Evolutionary conservation across 1,140 invertebrate genomes (phyloP).

Genomic region (Brachystomella parvula): DNA sequence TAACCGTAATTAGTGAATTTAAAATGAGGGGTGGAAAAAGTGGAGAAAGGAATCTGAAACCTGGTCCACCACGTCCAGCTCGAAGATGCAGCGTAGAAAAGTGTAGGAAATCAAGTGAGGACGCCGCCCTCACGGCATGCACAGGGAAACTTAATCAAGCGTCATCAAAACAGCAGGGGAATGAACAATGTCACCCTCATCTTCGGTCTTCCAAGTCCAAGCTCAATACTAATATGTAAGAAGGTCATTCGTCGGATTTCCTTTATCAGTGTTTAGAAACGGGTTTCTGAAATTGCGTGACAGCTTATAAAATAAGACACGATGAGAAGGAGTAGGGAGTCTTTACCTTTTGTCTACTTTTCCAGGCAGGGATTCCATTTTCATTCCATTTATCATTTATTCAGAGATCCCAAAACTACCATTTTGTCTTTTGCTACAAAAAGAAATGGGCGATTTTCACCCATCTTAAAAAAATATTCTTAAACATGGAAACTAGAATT

Average conservation of each 20-base stretch:
- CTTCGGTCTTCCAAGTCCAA: no score
- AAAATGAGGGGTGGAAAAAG: neutral
- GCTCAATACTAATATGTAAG: neutral
- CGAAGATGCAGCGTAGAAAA: no score
- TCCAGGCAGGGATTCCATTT: neutral
- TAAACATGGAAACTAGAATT: no score
- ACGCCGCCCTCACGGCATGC: neutral
- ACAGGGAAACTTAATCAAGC: neutral
- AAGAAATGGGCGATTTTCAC: neutral
- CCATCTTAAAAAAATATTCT: neutral
- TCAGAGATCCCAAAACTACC: no score
- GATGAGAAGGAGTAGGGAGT: no score
- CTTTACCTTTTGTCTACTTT: neutral
- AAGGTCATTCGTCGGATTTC: neutral
- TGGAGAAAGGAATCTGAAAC: neutral
- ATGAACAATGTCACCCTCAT: neutral
- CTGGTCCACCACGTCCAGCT: no score
- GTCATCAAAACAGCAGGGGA: constrained; percentile 8
- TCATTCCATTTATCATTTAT: no score
- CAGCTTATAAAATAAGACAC: constrained; percentile 6
- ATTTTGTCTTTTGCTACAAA: no score
- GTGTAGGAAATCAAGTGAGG: no score
- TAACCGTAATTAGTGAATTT: no score
- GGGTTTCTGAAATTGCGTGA: neutral
- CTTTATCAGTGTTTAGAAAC: neutral